These are phyloP conservation scores for Tiphia femorata DNA, from an alignment of 2,888 invertebrate genomes.

Conservation along the genomic window DNA sequence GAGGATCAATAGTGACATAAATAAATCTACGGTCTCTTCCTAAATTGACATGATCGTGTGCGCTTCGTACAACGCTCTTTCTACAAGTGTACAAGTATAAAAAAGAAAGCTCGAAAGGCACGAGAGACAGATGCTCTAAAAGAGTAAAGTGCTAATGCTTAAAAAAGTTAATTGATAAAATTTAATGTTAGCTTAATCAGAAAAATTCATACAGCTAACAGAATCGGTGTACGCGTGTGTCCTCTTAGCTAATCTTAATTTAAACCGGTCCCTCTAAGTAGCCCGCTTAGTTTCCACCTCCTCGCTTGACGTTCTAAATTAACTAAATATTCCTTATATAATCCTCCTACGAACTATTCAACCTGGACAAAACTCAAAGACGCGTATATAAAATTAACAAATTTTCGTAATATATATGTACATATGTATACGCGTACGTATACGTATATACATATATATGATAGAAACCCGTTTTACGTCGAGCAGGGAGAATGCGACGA, in stretches of 20 bases:
- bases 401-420: neutral
- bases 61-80: too few species aligned
- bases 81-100: constrained; percentile 23
- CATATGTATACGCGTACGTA: neutral
- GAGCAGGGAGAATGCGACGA: too few species aligned
- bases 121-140: too few species aligned
- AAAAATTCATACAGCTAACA: constrained; percentile 42
- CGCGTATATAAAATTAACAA: constrained; percentile 4
- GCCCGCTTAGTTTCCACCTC: constrained; percentile 13
- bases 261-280: constrained; percentile 34
- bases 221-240: too few species aligned
- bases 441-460: neutral
- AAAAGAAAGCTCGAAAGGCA: too few species aligned
- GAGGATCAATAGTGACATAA: too few species aligned
- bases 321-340: constrained; percentile 22
- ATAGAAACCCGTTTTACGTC: too few species aligned
- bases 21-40: too few species aligned
- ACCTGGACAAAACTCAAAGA: constrained; percentile 25
- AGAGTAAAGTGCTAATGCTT: too few species aligned
- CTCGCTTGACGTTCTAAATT: constrained; percentile 15
- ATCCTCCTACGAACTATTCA: constrained; percentile 27
- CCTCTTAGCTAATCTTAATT: constrained; percentile 49
- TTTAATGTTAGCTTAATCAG: constrained; percentile 44
- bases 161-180: constrained; percentile 32
- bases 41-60: too few species aligned